Conservation (phyloP, 2,888 invertebrate species). For the Sphecodes monilicornis region DNA sequence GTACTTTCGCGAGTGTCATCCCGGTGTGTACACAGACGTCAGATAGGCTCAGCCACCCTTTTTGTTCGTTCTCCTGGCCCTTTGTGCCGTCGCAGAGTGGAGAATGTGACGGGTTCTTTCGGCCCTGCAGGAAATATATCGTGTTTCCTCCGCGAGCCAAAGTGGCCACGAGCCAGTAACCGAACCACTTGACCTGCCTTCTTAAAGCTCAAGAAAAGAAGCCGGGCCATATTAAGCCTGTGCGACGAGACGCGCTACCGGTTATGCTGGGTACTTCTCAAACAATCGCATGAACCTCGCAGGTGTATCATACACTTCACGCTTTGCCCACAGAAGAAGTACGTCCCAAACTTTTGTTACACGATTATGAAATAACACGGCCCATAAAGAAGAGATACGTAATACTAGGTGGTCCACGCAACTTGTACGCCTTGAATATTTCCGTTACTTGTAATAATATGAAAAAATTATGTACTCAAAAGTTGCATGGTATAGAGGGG, state of each 20-base stretch:
- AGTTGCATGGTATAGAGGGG: too few relatives aligned
- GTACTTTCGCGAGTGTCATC: conserved; percentile 46
- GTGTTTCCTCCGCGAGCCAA: conserved; percentile 46
- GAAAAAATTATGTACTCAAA: too few relatives aligned
- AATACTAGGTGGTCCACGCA: too few relatives aligned
- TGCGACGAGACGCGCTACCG: conserved; percentile 7
- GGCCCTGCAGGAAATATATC: conserved; percentile 58
- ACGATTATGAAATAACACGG: too few relatives aligned
- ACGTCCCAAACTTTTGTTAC: too few relatives aligned
- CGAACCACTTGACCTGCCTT: conserved; percentile 32
- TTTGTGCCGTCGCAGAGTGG: conserved; percentile 45
- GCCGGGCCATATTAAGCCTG: conserved; percentile 59
- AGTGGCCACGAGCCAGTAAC: conserved; percentile 65
- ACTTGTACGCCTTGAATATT: too few relatives aligned
- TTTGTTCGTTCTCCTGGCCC: conserved; percentile 25
- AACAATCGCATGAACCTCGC: neutral
- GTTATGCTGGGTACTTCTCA: neutral
- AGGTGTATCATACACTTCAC: neutral
- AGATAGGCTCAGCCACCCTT: conserved; percentile 48
- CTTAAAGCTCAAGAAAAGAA: conserved; percentile 31
- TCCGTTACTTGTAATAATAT: too few relatives aligned
- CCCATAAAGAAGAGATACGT: too few relatives aligned
- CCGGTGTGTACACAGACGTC: conserved; percentile 47
- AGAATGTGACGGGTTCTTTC: conserved; percentile 62
- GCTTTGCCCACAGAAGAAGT: neutral